Evolutionary conservation across 2,113 vertebrate species (phyloP).

Genomic region (Tragulus kanchil): DNA sequence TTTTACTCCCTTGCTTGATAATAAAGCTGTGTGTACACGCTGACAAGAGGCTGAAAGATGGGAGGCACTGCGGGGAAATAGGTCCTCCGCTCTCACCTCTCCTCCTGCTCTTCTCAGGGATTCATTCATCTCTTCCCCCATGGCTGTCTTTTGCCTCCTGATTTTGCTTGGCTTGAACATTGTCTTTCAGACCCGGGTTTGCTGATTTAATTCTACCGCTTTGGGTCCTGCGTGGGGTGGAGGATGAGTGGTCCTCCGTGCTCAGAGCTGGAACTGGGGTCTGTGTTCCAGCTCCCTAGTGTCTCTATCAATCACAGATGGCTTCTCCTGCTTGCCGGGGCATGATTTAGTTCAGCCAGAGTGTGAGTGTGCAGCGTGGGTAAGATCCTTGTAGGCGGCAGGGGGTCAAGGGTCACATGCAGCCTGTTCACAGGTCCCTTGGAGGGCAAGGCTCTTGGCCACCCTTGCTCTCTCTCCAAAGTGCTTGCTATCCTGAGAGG

Average conservation of each 20-base stretch:
- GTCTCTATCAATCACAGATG: accelerated
- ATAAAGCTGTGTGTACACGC: accelerated
- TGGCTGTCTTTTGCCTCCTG: background rate
- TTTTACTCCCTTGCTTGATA: background rate
- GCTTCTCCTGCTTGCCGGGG: background rate
- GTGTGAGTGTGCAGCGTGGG: background rate
- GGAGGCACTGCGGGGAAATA: accelerated
- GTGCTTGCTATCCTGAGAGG: accelerated
- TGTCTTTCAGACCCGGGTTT: background rate
- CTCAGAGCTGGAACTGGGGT: background rate
- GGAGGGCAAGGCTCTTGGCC: no score
- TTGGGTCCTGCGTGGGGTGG: background rate
- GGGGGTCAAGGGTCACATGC: no score
- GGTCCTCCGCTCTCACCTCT: background rate
- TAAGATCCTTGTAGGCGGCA: background rate
- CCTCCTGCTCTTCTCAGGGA: background rate
- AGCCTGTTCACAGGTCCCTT: no score
- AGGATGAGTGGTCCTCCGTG: background rate
- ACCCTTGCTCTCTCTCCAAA: background rate
- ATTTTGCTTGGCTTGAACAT: background rate
- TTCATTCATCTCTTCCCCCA: background rate
- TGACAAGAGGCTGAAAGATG: accelerated
- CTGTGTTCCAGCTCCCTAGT: accelerated
- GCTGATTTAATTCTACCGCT: background rate
- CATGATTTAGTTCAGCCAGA: accelerated